A percentile compares a stretch with the other conserved stretches of the same genome.
These are phyloP conservation scores for Camelus dromedarius DNA, from an alignment of 2,113 vertebrate species.

Conservation along the genomic window DNA sequence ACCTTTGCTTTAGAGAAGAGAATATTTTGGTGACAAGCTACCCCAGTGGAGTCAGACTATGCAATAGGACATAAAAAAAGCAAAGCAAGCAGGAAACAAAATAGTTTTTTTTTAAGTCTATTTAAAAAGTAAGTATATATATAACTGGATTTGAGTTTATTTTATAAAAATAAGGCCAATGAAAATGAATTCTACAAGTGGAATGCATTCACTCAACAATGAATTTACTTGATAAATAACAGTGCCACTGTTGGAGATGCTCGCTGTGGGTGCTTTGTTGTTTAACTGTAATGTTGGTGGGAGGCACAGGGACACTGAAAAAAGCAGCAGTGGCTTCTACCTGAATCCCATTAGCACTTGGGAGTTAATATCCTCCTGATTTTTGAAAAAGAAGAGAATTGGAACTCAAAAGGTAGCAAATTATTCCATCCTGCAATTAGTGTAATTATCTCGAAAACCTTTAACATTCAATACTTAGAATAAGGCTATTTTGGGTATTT, in stretches of 20 bases:
- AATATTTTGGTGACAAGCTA: neutral
- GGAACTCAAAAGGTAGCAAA: neutral
- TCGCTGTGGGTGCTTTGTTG: neutral
- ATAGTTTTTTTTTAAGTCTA: neutral
- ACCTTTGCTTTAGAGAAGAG: slow-evolving; percentile 28
- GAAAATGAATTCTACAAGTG: slow-evolving; percentile 11
- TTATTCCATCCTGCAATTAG: slow-evolving; percentile 23
- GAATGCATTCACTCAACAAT: neutral
- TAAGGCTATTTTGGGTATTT: slow-evolving; percentile 30
- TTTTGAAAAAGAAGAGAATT: neutral
- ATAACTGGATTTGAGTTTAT: slow-evolving; percentile 39
- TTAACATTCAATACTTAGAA: neutral
- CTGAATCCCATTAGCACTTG: neutral
- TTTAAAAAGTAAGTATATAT: neutral
- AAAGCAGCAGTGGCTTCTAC: neutral
- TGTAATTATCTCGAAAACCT: slow-evolving; percentile 32
- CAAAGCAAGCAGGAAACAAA: neutral
- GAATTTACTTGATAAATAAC: neutral
- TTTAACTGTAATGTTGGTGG: neutral
- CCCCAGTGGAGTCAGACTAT: neutral
- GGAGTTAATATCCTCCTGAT: neutral
- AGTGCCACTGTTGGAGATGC: neutral
- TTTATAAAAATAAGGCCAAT: slow-evolving; percentile 10
- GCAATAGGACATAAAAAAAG: neutral
- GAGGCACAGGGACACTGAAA: neutral